Conservation (phyloP, 2,797 vertebrate species). For the Phalanger gymnotis region DNA sequence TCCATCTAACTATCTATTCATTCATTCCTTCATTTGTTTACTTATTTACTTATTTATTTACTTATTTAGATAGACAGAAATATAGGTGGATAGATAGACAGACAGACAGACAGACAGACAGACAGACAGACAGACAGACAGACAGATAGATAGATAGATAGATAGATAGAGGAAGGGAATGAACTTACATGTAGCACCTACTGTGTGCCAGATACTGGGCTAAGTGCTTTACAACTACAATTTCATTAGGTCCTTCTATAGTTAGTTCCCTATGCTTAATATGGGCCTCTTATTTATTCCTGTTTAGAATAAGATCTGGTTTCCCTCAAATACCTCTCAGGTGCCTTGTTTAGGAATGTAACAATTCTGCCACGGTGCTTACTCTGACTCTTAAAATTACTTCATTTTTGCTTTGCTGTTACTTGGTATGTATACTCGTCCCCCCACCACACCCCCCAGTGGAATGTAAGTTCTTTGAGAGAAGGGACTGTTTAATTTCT, state of each 20-base stretch:
- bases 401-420: background rate
- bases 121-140: too few relatives aligned
- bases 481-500: background rate
- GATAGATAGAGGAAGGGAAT: background rate
- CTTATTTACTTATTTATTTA: too few relatives aligned
- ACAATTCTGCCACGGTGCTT: background rate
- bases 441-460: background rate
- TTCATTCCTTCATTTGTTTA: too few relatives aligned
- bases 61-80: too few relatives aligned
- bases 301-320: background rate
- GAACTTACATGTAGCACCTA: background rate
- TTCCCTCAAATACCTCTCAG: background rate
- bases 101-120: background rate
- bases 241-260: background rate
- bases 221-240: background rate
- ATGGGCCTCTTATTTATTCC: background rate
- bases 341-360: background rate
- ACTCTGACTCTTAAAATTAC: background rate
- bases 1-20: too few relatives aligned
- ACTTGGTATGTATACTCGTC: background rate
- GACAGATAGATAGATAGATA: too few relatives aligned
- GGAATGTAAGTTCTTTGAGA: background rate
- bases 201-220: background rate
- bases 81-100: too few relatives aligned
- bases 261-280: background rate